These are phyloP conservation scores for Chitala chitala DNA, from an alignment of 2,113 vertebrate genomes.

Conservation along the genomic window DNA sequence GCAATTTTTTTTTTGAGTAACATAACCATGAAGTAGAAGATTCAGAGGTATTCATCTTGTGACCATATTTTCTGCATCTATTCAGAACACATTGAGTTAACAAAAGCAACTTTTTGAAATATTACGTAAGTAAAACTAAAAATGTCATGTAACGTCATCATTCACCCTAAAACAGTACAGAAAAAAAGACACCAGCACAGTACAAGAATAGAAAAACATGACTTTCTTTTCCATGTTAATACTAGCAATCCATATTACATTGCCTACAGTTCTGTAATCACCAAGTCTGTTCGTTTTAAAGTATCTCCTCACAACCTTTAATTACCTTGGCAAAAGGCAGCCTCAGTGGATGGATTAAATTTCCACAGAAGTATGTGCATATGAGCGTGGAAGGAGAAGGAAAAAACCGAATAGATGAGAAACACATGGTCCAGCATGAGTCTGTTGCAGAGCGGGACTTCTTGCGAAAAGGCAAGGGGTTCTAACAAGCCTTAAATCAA, in stretches of 20 bases:
- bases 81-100: background rate
- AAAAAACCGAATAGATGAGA: constrained; percentile 49
- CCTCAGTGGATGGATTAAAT: constrained; percentile 43
- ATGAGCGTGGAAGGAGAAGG: constrained; percentile 44
- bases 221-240: background rate
- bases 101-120: background rate
- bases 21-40: too few species aligned
- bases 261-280: background rate
- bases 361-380: constrained; percentile 52
- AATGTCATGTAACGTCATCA: too few species aligned
- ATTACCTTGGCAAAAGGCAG: constrained; percentile 23
- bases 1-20: too few species aligned
- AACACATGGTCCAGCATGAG: constrained; percentile 58
- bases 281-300: background rate
- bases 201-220: background rate
- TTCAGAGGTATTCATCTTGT: background rate
- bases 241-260: background rate
- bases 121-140: too few species aligned
- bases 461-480: background rate
- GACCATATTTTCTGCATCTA: background rate
- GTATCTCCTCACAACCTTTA: background rate
- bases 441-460: constrained; percentile 9
- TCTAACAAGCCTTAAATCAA: constrained; percentile 24
- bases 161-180: background rate
- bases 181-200: background rate